These are phyloP conservation scores for Hyphantria cunea DNA, from an alignment of 1,140 invertebrate genomes.

Conservation along the genomic window DNA sequence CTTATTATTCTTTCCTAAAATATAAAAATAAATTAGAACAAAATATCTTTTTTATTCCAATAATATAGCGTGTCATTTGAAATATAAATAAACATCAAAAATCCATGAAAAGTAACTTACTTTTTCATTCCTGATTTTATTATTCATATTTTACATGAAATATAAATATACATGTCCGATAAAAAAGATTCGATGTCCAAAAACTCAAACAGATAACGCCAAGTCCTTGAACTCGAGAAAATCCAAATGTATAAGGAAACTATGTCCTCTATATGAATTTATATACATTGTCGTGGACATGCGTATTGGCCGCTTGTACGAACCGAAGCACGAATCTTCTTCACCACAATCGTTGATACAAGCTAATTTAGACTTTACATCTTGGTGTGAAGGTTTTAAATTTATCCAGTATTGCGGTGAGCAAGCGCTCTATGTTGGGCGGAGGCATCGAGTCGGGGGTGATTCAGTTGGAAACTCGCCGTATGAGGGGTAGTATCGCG, in stretches of 20 bases:
- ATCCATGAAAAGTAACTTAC: too few relatives aligned
- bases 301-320: constrained; percentile 77
- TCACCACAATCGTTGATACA: constrained; percentile 47
- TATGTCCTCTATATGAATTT: constrained; percentile 72
- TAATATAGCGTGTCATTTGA: too few relatives aligned
- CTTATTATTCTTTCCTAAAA: too few relatives aligned
- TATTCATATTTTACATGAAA: neutral
- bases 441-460: constrained; percentile 76
- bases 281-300: constrained; percentile 78
- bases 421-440: constrained; percentile 79
- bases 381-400: constrained; percentile 37
- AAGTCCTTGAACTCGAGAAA: constrained; percentile 79
- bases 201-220: constrained; percentile 65
- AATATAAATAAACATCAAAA: too few relatives aligned
- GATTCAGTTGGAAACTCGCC: constrained; percentile 76
- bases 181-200: constrained; percentile 38
- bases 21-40: too few relatives aligned
- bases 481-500: constrained; percentile 66
- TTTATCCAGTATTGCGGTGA: constrained; percentile 42
- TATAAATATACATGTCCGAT: constrained; percentile 33
- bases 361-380: constrained; percentile 50
- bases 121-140: too few relatives aligned
- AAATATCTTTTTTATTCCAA: too few relatives aligned
- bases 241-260: constrained; percentile 77
- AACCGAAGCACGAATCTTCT: constrained; percentile 74